Base-by-base conservation (phyloP, 1,140 invertebrate genomes). In the Onthophagus taurus region DNA sequence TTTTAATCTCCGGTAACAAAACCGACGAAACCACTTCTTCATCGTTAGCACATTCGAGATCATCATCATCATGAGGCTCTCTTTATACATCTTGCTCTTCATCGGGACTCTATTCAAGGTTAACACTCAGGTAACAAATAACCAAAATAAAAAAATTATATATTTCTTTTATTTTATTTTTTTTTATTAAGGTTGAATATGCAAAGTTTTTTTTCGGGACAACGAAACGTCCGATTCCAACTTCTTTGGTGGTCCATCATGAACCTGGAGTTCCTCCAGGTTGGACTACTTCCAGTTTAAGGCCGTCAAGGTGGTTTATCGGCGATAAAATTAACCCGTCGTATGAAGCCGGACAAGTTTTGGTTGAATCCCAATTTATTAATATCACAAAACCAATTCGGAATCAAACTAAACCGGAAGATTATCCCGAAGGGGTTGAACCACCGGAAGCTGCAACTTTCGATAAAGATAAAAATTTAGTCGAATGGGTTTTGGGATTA, bases 401-500 rank as follows among this genome's bases (percentile, higher is more conserved):
- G 20, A 41, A 16, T 11, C 4, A 21, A n/a, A 16, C 21, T 3
- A 16, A 16, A 4, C 20, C 3, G n/a, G 29, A 38, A 4, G 9
- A 39, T 38, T 26, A 29, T n/a, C 21, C 36, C 14, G 14, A 16
- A 4, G 26, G 34, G 17, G 19, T 30, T 2, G 18, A 30, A n/a
- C 36, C n/a, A n/a, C n/a, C n/a, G n/a, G n/a, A n/a, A n/a, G n/a
- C n/a, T n/a, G n/a, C n/a, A n/a, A n/a, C n/a, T n/a, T n/a, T n/a
- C n/a, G n/a, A n/a, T n/a, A n/a, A n/a, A n/a, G n/a, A 29, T 11
- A 41, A 41, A 13, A 24, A 21, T 41, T 46, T 61, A 7, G 43
- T 61, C 14, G 59, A 61, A 45, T 61, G 59, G 59, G 47, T 61
- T 35, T 46, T 61, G 20, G 55, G 54, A 9, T 30, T 53, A 2